Conservation (phyloP, 2,888 invertebrate genomes). For the Zelleria hepariella region DNA sequence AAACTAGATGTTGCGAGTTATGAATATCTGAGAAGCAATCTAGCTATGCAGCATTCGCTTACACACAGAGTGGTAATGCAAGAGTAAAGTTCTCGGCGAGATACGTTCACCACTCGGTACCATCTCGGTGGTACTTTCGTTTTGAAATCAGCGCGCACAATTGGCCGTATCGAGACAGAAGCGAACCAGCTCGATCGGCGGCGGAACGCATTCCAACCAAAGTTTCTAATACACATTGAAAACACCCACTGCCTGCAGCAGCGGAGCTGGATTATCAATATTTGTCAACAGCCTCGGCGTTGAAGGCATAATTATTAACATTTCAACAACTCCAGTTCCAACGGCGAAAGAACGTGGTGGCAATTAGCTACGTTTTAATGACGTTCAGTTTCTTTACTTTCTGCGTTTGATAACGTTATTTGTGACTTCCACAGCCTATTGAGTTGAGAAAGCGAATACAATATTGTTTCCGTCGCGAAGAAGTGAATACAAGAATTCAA, state of each 20-base stretch:
- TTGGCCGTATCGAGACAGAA: conserved; percentile 66
- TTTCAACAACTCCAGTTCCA: not conserved
- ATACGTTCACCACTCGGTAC: conserved; percentile 72
- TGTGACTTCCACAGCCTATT: not conserved
- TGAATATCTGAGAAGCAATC: conserved; percentile 52
- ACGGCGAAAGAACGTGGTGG: not conserved
- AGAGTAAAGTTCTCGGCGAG: conserved; percentile 61
- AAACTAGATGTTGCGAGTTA: conserved; percentile 48
- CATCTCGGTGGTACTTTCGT: conserved; percentile 58
- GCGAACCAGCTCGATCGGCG: conserved; percentile 42
- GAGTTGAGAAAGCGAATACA: not conserved
- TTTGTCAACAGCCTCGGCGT: not conserved
- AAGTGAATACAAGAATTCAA: too few species aligned
- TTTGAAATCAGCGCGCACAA: conserved; percentile 71
- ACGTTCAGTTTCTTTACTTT: not conserved
- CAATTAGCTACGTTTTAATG: not conserved
- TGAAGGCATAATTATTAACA: not conserved
- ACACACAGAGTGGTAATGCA: conserved; percentile 58
- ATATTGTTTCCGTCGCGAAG: too few species aligned
- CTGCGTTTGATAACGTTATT: not conserved
- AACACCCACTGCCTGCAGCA: not conserved
- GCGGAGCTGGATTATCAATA: not conserved
- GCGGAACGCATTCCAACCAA: conserved; percentile 42
- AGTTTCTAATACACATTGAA: conserved; percentile 25
- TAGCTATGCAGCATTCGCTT: conserved; percentile 53